Base-by-base conservation (phyloP, 2,888 invertebrate species). In the Tachina fera region DNA sequence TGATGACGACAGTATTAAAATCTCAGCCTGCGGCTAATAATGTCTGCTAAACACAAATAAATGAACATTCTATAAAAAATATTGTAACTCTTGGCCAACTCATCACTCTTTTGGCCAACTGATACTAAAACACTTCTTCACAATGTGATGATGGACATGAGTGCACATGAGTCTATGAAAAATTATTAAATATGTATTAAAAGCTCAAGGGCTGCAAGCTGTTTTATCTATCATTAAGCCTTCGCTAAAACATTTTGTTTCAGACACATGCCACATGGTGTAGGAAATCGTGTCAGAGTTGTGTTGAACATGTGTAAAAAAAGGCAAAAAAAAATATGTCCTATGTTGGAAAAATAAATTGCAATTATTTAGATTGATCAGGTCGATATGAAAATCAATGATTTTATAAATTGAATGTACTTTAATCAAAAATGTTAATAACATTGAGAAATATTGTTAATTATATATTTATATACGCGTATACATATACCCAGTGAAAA, bases 1-100 rank as follows among this genome's bases (percentile, higher is more conserved):
- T 65, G 71, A 77, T 72, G 67, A 83, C 60, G 74, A 76, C 84
- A 80, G 71, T 74, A 63, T 79, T 53, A 47, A 61, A 72, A 68
- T 61, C 39, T 70, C 13, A 41, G 53, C 71, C 70, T 68, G 39
- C 11, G 56, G 56, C 51, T 61, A 39, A 41, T 67, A 19, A 39
- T 51, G 58, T 22, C 49, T 22, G 16, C 39, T 19, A 63, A 22
- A 45, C 22, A 11, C 14, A 4, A 51, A 51, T 43, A 77, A 47
- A 77, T 67, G 39, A 16, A 49, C n/a, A 31, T 39, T 51, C 41
- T 43, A 60, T 14, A 43, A 6, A 75, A 60, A 49, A 41, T 31
- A 31, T 9, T 47, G 0, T 19, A 19, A 9, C 13, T 43, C 31
- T 47, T 58, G 31, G 31, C 19, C 51, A 4, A n/a, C 39, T 49